Base-by-base conservation (phyloP, 2,888 invertebrate species). In the Agrypnus murinus region DNA sequence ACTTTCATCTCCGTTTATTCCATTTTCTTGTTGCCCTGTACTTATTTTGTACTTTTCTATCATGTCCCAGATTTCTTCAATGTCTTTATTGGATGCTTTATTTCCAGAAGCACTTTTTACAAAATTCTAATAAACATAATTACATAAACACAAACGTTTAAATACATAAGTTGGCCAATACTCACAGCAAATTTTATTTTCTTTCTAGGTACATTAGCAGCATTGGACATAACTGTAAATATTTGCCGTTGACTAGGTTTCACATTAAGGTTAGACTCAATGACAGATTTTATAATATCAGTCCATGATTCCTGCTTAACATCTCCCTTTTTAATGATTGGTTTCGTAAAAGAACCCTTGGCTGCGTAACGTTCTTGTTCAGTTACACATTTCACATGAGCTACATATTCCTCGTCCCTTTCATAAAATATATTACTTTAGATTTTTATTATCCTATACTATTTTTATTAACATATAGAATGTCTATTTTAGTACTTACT, bases 351-450 rank as follows among this genome's bases (percentile, higher is more conserved):
- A 81, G 91, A 94, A 45, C 92, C 92, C 84, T 93, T 94, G 0
- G 93, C 95, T 6, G 95, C 93, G 83, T 98, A 98, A 77, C 96
- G 92, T 84, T 97, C 92, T 31, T 92, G 93, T 86, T 98, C 92
- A 0, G 93, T 90, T 57, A 97, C 88, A 85, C 97, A 97, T 86
- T 95, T 94, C n/a, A 87, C 92, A 82, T 97, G 97, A 0, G 86
- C 86, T 46, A 89, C 89, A 85, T 94, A 96, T 9, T 92, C 92
- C 69, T 93, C 90, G 2, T 91, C 93, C 78, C 94, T 93, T 25
- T 2, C 25, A 25, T 3, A 25, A 2, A 25, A 25, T 3, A 25
- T 25, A 25, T 25, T 25, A 25, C 5, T 25, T n/a, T n/a, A n/a
- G n/a, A 25, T 25, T 25, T 3, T 25, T 25, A 25, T 25, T 25